Evolutionary conservation across 1,140 invertebrate species (phyloP), one percentile per base, ranked within the genome.

Genomic region (Teleopsis dalmanni): DNA sequence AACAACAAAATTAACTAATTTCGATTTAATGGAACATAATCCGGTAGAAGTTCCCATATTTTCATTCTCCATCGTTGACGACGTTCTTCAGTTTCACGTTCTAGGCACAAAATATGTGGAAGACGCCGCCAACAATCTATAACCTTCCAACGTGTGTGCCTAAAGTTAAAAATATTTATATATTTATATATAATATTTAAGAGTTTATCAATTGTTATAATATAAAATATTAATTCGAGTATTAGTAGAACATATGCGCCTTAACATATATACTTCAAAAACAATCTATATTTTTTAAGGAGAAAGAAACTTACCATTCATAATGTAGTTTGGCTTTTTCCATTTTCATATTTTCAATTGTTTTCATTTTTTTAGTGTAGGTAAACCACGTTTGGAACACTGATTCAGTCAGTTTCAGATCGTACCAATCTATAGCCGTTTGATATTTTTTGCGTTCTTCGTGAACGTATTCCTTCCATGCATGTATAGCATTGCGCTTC

Each of bases 41-140:
- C 80, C 3, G 81, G 81, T 29, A 83, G 61, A 18, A 83, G 75
- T 65, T 81, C 75, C 62, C 76, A 75, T 10, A 83, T 81, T 69
- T 80, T 82, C 57, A 78, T 62, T 25, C 81, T 71, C 81, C 81
- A 83, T 58, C 75, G 77, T 48, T 75, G 69, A 57, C 81, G 80
- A 45, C 80, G 74, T 38, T 75, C 73, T 51, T 83, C 79, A 34
- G 80, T 81, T 50, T 81, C 77, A 56, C 76, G 75, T 65, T 80
- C 78, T 25, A 82, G 57, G 21, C 75, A 71, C 14, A 80, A 72
- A 22, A 83, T 63, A 26, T 76, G 77, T 5, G 79, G 78, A 44
- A 82, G 65, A 2, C 75, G 75, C 50, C 75, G 72, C 81, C 81
- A 83, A 49, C 72, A 75, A 19, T 79, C 78, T 47, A 82, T 72